Base-by-base conservation (phyloP, 2,113 vertebrate genomes). In the Phocoena sinus region DNA sequence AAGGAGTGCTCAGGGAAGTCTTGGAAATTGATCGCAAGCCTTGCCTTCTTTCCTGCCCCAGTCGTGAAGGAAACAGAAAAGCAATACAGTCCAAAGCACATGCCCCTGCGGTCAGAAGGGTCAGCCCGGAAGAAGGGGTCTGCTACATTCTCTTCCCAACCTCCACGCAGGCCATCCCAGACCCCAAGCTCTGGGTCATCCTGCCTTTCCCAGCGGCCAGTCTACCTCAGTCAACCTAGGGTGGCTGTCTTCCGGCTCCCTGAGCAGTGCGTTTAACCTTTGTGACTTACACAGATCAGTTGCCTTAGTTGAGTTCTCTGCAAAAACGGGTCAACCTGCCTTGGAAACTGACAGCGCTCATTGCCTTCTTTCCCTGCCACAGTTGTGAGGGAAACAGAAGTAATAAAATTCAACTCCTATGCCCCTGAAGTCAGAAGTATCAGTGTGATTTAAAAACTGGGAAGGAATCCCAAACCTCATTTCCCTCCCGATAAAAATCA, bases 361-460 rank as follows among this genome's bases (percentile, higher is more conserved):
- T 26, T 26, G 31, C 68, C 68, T 90, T 23, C 56, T 62, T 67
- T 21, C 20, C 15, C 44, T 7, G 41, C 88, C 94, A 44, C 62
- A 23, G 60, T 44, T 25, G 68, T 53, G 91, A 83, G 44, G 21
- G 68, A 70, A 92, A 80, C 25, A 89, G 73, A 58, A 76, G 25
- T 25, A 33, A 23, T 95, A 81, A 94, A 91, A 83, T 5, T 36
- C 23, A 81, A 31, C 60, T 76, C 62, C 13, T 18, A 18, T 13
- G 84, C 50, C 77, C 74, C 74, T 50, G 26, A 92, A 91, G 73
- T 89, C 92, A 89, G 67, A 95, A 89, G 92, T 79, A 58, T 76
- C 33, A 6, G 63, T 65, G 71, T 68, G 95, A 95, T 97, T 94
- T 96, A 96, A 97, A 96, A 95, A 79, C 80, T 82, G 70, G 94